Evolutionary conservation across 2,113 vertebrate species (phyloP).

Genomic region (Pterocles gutturalis): DNA sequence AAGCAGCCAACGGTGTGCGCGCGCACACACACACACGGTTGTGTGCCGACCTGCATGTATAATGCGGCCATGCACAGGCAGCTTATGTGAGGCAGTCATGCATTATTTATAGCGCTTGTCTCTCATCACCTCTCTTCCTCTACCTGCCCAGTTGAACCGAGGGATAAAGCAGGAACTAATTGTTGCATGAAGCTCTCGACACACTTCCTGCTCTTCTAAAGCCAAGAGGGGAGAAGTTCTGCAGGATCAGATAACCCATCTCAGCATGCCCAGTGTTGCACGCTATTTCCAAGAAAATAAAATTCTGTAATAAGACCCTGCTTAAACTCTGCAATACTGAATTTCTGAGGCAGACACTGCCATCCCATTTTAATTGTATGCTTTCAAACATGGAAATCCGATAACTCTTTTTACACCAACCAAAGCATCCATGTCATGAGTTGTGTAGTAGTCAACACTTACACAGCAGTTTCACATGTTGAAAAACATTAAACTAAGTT

Average conservation of each 20-base stretch:
- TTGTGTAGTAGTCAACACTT: background rate
- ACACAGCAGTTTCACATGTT: background rate
- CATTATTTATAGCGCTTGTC: background rate
- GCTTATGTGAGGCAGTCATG: background rate
- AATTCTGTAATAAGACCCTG: background rate
- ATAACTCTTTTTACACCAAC: background rate
- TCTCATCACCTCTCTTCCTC: background rate
- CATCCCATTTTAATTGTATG: background rate
- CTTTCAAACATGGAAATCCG: background rate
- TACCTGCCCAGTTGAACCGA: background rate
- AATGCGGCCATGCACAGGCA: fast-evolving
- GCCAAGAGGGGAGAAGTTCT: background rate
- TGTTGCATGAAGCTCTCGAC: background rate
- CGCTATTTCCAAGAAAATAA: background rate
- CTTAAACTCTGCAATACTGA: background rate
- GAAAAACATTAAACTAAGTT: background rate
- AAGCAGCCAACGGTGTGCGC: fast-evolving
- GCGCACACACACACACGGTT: no score
- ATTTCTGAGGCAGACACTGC: background rate
- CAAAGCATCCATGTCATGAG: background rate
- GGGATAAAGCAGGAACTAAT: background rate
- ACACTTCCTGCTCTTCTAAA: background rate
- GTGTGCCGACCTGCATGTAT: background rate
- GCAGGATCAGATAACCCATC: background rate
- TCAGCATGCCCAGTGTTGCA: background rate